phyloP scores from a whole-genome alignment of 2,113 vertebrate genomes.

The Vidua macroura region DNA sequence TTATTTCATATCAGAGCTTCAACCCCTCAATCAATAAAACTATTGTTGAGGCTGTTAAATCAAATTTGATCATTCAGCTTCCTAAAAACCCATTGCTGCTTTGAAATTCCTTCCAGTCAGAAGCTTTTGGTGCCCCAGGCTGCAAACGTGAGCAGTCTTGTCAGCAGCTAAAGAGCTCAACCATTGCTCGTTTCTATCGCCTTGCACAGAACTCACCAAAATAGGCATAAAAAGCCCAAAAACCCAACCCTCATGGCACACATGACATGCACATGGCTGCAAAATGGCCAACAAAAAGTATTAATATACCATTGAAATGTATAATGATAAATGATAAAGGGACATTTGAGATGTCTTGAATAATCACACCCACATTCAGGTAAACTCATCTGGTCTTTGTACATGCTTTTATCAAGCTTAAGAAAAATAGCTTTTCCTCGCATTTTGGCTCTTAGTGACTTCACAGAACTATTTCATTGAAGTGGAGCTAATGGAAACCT shows the following conservation, averaged over 20 bases:
- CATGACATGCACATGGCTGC: neutral
- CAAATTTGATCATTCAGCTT: neutral
- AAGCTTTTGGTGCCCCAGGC: neutral
- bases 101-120: neutral
- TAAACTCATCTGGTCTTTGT: neutral
- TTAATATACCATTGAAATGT: neutral
- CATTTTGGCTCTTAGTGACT: neutral
- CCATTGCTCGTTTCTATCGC: neutral
- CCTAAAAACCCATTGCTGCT: neutral
- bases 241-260: neutral
- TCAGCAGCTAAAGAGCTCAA: neutral
- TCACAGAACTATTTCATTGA: accelerated
- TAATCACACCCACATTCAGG: neutral
- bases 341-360: neutral
- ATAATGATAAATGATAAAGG: neutral
- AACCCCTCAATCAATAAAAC: neutral
- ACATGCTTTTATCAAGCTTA: neutral
- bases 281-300: neutral
- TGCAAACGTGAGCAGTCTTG: accelerated
- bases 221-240: neutral
- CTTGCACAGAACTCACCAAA: accelerated
- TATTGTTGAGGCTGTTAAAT: neutral
- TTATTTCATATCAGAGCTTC: neutral
- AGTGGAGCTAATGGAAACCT: neutral
- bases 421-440: neutral